A percentile compares a stretch with the other conserved stretches of the same genome.
phyloP scores from a whole-genome alignment of 2,888 invertebrate species.

The Platycheirus rosarum region DNA sequence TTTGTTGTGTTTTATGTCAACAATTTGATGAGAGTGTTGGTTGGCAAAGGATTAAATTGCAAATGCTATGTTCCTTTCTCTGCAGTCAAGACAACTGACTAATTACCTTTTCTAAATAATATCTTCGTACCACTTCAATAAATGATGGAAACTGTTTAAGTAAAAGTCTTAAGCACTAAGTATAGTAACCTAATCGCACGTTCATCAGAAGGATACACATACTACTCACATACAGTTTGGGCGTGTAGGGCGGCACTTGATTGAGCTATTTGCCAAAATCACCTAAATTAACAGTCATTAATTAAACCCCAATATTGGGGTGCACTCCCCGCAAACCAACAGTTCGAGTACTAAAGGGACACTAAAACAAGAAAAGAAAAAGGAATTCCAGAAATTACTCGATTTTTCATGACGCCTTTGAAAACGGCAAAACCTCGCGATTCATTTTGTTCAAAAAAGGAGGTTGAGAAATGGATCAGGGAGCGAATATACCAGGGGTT shows the following conservation, averaged over 20 bases:
- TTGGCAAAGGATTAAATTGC: slow-evolving; percentile 34
- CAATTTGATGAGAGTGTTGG: slow-evolving; percentile 20
- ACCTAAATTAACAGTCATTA: slow-evolving; percentile 72
- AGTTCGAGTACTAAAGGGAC: neutral
- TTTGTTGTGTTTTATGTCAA: slow-evolving; percentile 61
- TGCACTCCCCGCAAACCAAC: slow-evolving; percentile 7
- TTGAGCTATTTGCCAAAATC: slow-evolving; percentile 69
- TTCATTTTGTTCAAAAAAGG: slow-evolving; percentile 25
- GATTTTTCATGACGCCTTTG: slow-evolving; percentile 71
- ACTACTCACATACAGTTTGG: neutral
- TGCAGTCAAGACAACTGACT: slow-evolving; percentile 19
- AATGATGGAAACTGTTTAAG: neutral
- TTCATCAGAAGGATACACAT: slow-evolving; percentile 44
- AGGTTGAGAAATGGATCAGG: neutral
- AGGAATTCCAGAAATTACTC: slow-evolving; percentile 63
- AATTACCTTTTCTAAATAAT: slow-evolving; percentile 53
- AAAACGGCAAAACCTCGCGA: slow-evolving; percentile 67
- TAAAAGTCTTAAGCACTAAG: neutral
- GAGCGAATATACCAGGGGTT: neutral
- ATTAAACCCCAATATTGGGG: slow-evolving; percentile 63
- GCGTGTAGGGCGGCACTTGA: slow-evolving; percentile 53
- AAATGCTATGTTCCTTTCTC: slow-evolving; percentile 1
- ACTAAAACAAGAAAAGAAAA: slow-evolving; percentile 41
- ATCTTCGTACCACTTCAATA: neutral
- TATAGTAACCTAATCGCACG: slow-evolving; percentile 29